Base-by-base conservation (phyloP, 2,113 vertebrate species). In the Axis porcinus region DNA sequence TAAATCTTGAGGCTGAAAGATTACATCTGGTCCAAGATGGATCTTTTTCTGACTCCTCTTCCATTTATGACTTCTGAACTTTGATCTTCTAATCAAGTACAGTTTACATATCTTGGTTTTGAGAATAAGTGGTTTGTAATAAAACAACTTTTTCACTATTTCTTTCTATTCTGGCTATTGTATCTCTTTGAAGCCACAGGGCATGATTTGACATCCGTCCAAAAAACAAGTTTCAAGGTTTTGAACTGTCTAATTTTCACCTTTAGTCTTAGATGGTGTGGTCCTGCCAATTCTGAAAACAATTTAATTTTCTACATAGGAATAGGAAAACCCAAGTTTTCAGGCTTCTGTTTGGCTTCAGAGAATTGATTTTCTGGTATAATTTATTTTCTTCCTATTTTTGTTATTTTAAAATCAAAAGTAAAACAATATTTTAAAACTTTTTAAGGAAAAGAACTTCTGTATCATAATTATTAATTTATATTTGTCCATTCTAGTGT, bases 211-310 rank as follows among this genome's bases (percentile, higher is more conserved):
- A 21, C 7, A 86, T 78, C n/a, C 45, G 1, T 70, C 74, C 28
- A 70, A 89, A 70, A 95, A 95, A 70, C n/a, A 97, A 43, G 13
- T 57, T 54, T 97, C 74, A 92, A 54, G 47, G 33, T 36, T 87
- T 52, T 54, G 25, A 94, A 86, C 33, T 94, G 4, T 81, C 4
- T 78, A 52, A 50, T 94, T 92, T 91, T 91, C 52, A 96, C 78
- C 28, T 96, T 86, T 76, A 40, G 27, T 92, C 5, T 82, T 96
- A 92, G 58, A 55, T 45, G 30, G 5, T n/a, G 16, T 76, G 28
- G 36, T 93, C 12, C 54, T 92, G 40, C 76, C 76, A 47, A 87
- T 92, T 87, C 67, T 95, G 85, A 92, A 98, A 95, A 94, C 52
- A 74, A 89, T 90, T 96, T 83, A 85, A 87, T 94, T 96, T 94